Percentiles rank a stretch among this genome's conserved stretches.
phyloP scores from a whole-genome alignment of 2,113 vertebrate species.

The Centrocercus urophasianus region DNA sequence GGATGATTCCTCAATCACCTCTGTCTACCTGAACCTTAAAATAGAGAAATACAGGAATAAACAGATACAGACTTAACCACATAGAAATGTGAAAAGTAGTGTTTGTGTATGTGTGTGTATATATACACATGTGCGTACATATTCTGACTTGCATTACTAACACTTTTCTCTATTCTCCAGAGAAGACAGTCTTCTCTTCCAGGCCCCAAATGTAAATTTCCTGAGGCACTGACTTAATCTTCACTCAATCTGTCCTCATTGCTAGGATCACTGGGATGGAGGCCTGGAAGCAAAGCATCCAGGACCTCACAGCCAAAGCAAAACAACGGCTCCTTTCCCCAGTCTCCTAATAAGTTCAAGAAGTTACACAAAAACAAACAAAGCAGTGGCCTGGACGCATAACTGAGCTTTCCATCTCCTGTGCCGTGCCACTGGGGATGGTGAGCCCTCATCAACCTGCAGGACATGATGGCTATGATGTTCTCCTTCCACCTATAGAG shows the following conservation, averaged over 20 bases:
- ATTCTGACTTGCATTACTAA: not conserved
- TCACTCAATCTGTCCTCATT: not conserved
- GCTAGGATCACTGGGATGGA: not conserved
- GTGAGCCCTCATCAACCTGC: not conserved
- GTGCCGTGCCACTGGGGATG: accelerated
- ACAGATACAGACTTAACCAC: not conserved
- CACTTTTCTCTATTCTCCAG: not conserved
- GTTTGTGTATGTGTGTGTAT: not conserved
- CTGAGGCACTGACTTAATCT: conserved; percentile 39
- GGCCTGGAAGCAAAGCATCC: not conserved
- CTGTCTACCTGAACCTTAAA: not conserved
- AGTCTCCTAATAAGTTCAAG: conserved; percentile 57
- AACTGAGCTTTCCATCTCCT: not conserved
- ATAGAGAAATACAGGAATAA: not conserved
- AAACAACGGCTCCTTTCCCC: conserved; percentile 59
- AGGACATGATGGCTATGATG: accelerated
- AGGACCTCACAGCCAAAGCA: conserved; percentile 53
- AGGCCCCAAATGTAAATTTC: conserved; percentile 14
- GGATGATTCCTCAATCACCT: not conserved
- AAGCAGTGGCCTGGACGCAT: conserved; percentile 35
- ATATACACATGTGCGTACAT: accelerated
- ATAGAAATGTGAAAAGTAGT: accelerated
- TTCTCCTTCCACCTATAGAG: not conserved
- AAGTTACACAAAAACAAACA: conserved; percentile 57
- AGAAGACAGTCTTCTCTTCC: not conserved